Base-by-base conservation (phyloP, 2,797 vertebrate species). In the Gallirallus australis region DNA sequence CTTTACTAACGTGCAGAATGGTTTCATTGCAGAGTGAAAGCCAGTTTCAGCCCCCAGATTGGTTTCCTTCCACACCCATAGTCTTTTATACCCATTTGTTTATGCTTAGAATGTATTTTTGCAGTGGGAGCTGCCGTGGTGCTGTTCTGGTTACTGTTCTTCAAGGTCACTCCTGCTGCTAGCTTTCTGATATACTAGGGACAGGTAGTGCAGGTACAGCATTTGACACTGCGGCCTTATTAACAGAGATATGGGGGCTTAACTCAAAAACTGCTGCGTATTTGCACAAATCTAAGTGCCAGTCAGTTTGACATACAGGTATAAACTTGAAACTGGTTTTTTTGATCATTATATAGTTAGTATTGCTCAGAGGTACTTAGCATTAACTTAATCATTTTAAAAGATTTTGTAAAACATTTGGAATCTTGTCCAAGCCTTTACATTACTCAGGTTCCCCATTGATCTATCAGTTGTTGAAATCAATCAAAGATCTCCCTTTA, bases 301-400 rank as follows among this genome's bases (percentile, higher is more conserved):
- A 6, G 64, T 91, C 68, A 35, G 31, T 52, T 77, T 91, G 71
- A 69, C 80, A 68, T 52, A 31, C 3, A 72, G 14, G 2, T 66
- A 30, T 6, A 45, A 79, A 47, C 17, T 39, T 64, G 6, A 59
- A 60, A 12, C 33, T 59, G 9, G 8, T 75, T 77, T 77, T 59
- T 93, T 75, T 0, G 0, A 10, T 68, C 2, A 1, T 50, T 3
- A 12, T 19, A 18, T 15, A 25, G 4, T 24, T 68, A 60, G 35
- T 72, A 39, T 47, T 91, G 37, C 63, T 69, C 68, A 72, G 63
- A 79, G 4, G 2, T 15, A 52, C 25, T 27, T 52, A 52, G 20
- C 10, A 14, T 65, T 40, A 65, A 54, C 4, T 2, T 50, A 48
- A 35, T 30, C 52, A 18, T 56, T 68, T 23, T 42, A 35, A 63